These are phyloP conservation scores for Lobophora halterata DNA, from an alignment of 2,888 invertebrate genomes.

Conservation along the genomic window DNA sequence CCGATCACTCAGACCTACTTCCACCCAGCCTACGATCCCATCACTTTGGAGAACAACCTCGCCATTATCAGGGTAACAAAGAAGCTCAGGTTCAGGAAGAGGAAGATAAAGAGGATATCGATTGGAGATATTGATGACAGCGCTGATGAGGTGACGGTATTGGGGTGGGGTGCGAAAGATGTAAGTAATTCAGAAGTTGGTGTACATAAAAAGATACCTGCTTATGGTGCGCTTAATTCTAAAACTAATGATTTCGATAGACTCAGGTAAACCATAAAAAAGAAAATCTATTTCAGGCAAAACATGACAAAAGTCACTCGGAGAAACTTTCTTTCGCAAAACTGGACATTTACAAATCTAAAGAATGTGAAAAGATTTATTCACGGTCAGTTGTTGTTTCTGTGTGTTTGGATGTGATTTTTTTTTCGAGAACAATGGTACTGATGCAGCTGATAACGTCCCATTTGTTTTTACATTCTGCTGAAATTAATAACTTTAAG, in stretches of 20 bases:
- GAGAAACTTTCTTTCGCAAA: slow-evolving; percentile 27
- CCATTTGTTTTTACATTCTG: too few species aligned
- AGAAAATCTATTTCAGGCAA: slow-evolving; percentile 13
- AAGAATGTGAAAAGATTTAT: slow-evolving; percentile 40
- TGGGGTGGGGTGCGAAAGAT: slow-evolving; percentile 50
- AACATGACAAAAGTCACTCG: slow-evolving; percentile 1
- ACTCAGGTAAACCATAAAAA: too few species aligned
- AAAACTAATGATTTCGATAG: too few species aligned
- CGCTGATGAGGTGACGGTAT: slow-evolving; percentile 30
- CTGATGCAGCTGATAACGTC: too few species aligned
- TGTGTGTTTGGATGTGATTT: too few species aligned
- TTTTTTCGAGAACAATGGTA: too few species aligned
- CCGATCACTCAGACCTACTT: slow-evolving; percentile 34
- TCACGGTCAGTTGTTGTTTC: slow-evolving; percentile 46
- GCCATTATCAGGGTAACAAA: slow-evolving; percentile 36
- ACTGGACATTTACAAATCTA: slow-evolving; percentile 34
- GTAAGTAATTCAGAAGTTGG: slow-evolving; percentile 31
- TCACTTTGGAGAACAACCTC: slow-evolving; percentile 40
- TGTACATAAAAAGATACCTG: not conserved
- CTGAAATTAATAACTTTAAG: too few species aligned
- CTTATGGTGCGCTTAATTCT: too few species aligned
- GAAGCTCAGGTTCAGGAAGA: slow-evolving; percentile 24
- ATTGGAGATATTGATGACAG: slow-evolving; percentile 12
- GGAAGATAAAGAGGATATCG: slow-evolving; percentile 38
- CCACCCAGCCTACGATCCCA: slow-evolving; percentile 41